Base-by-base conservation (phyloP, 2,888 invertebrate species). In the Andrena camellia region DNA sequence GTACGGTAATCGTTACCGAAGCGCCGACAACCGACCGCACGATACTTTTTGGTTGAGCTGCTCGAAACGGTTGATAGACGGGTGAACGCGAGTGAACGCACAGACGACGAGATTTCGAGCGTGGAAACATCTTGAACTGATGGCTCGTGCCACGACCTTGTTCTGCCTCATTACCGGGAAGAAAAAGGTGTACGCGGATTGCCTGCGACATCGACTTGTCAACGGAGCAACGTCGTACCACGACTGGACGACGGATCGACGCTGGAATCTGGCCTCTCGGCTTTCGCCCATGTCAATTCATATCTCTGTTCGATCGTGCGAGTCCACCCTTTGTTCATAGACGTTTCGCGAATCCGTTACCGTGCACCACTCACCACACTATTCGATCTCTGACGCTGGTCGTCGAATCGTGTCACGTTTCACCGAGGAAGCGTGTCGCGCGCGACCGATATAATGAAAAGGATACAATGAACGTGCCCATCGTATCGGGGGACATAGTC, bases 391-490 rank as follows among this genome's bases (percentile, higher is more conserved):
- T 10, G 13, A 35, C 54, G 23, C 17, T 23, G 13, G 20, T 42
- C 66, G 52, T 10, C 26, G 35, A 48, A 42, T 75, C 60, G 63
- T 63, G 57, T 66, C 59, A 52, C 50, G 66, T 52, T 62, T 26
- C 26, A 6, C 48, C 60, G 67, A 62, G 29, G 72, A 67, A 62
- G 48, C 80, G 81, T 67, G 67, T 62, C 66, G 54, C 71, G 17
- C 72, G 17, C 66, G 71, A 48, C 48, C 59, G 66, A 71, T 76
- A 69, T 60, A 74, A 88, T 88, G 89, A 79, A 31, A 77, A 81
- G 70, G 86, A 83, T 84, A 92, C 87, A 86, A 94, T 94, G 94
- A 93, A 94, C 88, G 90, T 93, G 35, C 94, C 94, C 80, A 94
- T 94, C 76, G 92, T 94, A 78, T 91, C 94, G 81, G 94, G 94